Conservation (phyloP, 30 jellyfish, hydroid and myxozoan genomes). For the Hydra vulgaris region DNA sequence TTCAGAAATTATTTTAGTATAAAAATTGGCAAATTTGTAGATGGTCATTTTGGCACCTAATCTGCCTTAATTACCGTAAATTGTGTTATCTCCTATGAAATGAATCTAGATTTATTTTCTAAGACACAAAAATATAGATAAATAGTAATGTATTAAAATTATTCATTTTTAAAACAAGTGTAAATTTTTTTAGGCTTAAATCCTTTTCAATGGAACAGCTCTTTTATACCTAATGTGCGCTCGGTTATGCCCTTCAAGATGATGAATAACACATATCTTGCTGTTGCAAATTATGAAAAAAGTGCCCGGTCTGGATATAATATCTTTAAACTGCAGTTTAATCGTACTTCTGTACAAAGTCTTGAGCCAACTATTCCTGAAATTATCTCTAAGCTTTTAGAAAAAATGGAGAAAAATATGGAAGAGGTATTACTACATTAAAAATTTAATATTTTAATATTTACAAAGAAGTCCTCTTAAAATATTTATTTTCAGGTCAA, state of each 20-base stretch:
- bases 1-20: too few relatives aligned
- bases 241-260: constrained; percentile 47
- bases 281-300: constrained; percentile 68
- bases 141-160: too few relatives aligned
- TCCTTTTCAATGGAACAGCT: constrained; percentile 37
- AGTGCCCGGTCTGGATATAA: constrained; percentile 40
- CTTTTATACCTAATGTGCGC: constrained; percentile 54
- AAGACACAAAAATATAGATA: too few relatives aligned
- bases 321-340: constrained; percentile 42
- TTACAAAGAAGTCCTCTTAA: too few relatives aligned
- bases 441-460: not conserved
- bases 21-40: too few relatives aligned
- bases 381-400: constrained; percentile 15
- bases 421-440: constrained; percentile 27
- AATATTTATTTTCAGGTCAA: constrained; percentile 18
- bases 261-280: constrained; percentile 33
- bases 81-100: too few relatives aligned
- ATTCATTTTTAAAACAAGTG: too few relatives aligned
- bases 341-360: constrained; percentile 13
- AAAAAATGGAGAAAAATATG: constrained; percentile 7
- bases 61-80: too few relatives aligned
- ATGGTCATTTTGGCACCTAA: too few relatives aligned
- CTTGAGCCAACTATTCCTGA: constrained; percentile 31
- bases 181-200: constrained; percentile 23
- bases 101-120: too few relatives aligned